Evolutionary conservation across 2,888 invertebrate genomes (phyloP).

Genomic region (Aspidapion aeneum): DNA sequence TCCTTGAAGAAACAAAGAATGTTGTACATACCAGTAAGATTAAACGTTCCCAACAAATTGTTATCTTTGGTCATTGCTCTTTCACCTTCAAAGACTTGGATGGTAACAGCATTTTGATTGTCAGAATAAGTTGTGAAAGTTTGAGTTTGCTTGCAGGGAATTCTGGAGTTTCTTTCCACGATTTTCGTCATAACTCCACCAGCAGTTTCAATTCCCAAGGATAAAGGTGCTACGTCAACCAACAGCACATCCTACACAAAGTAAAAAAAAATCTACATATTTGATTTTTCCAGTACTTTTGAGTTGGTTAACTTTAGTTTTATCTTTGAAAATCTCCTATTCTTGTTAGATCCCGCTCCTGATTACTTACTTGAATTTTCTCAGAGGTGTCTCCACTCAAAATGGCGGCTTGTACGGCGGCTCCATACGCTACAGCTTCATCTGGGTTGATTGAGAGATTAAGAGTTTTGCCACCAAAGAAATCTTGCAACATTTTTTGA

Average conservation of each 20-base stretch:
- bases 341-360: too few species aligned
- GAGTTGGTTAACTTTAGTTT: too few species aligned
- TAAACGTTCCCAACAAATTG: constrained; percentile 78
- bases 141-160: constrained; percentile 73
- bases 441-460: constrained; percentile 92
- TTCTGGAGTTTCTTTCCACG: constrained; percentile 78
- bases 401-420: constrained; percentile 92
- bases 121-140: constrained; percentile 90
- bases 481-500: constrained; percentile 80
- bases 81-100: constrained; percentile 85
- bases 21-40: constrained; percentile 72
- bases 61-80: constrained; percentile 90
- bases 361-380: constrained; percentile 72
- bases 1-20: too few species aligned
- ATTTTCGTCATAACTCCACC: constrained; percentile 83
- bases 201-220: constrained; percentile 79
- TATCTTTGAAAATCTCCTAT: too few species aligned
- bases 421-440: constrained; percentile 91
- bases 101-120: constrained; percentile 87
- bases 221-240: constrained; percentile 76
- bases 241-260: constrained; percentile 81
- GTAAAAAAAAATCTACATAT: too few species aligned
- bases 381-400: constrained; percentile 66
- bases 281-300: too few species aligned
- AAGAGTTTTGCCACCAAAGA: constrained; percentile 76